These are phyloP conservation scores for Tamias sibiricus DNA, from an alignment of 2,113 vertebrate species.

Conservation along the genomic window DNA sequence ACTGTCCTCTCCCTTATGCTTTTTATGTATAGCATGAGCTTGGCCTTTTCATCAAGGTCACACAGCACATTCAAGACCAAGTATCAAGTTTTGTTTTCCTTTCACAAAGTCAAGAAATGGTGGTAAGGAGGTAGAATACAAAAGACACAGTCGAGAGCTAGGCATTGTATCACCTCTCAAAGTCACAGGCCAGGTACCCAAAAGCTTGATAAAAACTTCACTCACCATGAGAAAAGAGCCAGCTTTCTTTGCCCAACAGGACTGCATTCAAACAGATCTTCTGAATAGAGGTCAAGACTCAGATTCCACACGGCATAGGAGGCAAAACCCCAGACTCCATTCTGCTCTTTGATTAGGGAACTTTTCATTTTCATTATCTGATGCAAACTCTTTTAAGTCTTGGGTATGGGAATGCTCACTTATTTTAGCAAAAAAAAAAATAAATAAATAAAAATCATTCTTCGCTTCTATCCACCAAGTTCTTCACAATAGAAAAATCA, in stretches of 20 bases:
- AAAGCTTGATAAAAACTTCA: background rate
- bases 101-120: background rate
- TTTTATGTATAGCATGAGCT: background rate
- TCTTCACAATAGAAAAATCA: background rate
- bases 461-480: background rate
- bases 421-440: background rate
- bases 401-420: background rate
- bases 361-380: background rate
- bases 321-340: background rate
- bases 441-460: rapidly evolving
- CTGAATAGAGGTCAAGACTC: rapidly evolving
- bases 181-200: background rate
- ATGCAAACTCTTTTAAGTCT: background rate
- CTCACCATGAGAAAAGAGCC: background rate
- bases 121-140: background rate
- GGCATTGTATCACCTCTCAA: background rate
- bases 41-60: background rate
- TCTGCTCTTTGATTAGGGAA: background rate
- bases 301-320: rapidly evolving
- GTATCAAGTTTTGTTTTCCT: background rate
- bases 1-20: background rate
- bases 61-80: background rate
- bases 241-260: background rate
- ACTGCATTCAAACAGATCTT: background rate
- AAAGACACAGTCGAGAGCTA: background rate